phyloP scores from a whole-genome alignment of 2,888 invertebrate species.

The Toxonevra muliebris region DNA sequence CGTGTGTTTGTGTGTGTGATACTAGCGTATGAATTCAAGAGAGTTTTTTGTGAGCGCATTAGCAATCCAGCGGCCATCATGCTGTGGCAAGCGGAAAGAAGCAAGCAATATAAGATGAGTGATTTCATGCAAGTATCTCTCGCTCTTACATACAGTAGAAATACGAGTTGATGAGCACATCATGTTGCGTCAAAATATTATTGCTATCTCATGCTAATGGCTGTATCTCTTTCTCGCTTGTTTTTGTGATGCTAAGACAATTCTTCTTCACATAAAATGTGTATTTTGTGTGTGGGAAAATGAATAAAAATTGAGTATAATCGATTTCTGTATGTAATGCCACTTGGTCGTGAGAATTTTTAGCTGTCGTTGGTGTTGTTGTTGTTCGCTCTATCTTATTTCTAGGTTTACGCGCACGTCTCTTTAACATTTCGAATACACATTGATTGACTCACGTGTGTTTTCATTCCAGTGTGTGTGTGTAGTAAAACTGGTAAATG shows the following conservation, averaged over 20 bases:
- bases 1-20: too few relatives aligned
- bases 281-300: constrained; percentile 49
- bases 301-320: constrained; percentile 54
- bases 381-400: constrained; percentile 9
- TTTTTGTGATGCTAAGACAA: constrained; percentile 43
- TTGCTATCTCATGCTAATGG: too few relatives aligned
- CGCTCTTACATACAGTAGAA: not conserved
- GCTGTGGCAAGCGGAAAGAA: not conserved
- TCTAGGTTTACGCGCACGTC: constrained; percentile 32
- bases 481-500: not conserved
- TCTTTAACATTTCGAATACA: constrained; percentile 6
- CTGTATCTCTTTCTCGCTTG: too few relatives aligned
- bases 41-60: not conserved
- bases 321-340: constrained; percentile 46
- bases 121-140: not conserved
- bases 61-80: not conserved
- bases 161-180: not conserved
- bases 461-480: too few relatives aligned
- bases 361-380: constrained; percentile 7
- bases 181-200: not conserved
- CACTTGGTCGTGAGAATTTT: constrained; percentile 4
- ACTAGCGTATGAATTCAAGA: too few relatives aligned
- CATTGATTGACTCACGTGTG: not conserved
- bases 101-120: not conserved
- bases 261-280: constrained; percentile 54